These are phyloP conservation scores for Zaprionus camerounensis DNA, from an alignment of 1,140 invertebrate genomes.

Conservation along the genomic window DNA sequence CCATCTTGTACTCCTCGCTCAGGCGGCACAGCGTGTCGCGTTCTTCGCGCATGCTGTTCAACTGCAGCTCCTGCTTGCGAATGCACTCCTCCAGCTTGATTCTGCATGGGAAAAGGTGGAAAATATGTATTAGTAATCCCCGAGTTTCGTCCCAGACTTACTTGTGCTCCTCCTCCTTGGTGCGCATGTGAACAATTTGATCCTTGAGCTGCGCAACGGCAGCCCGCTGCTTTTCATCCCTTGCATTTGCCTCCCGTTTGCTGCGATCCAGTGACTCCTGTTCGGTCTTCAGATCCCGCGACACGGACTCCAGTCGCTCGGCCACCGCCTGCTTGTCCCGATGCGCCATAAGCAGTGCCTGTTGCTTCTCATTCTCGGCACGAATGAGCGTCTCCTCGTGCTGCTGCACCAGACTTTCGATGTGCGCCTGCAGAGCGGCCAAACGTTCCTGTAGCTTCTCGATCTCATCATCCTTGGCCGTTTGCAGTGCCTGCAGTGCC, in stretches of 20 bases:
- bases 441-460: conserved; percentile 89
- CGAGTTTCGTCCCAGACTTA: conserved; percentile 61
- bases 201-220: conserved; percentile 90
- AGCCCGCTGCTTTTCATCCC: conserved; percentile 89
- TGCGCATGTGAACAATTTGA: conserved; percentile 88
- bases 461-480: conserved; percentile 91
- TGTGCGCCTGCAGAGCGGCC: conserved; percentile 89
- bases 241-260: conserved; percentile 88
- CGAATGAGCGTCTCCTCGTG: conserved; percentile 92
- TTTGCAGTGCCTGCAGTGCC: conserved; percentile 88
- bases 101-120: conserved; percentile 21
- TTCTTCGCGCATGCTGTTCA: conserved; percentile 89
- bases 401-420: conserved; percentile 91
- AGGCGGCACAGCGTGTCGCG: conserved; percentile 88
- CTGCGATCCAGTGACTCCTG: conserved; percentile 88
- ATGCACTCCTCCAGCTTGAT: conserved; percentile 89
- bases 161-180: conserved; percentile 88
- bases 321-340: conserved; percentile 93
- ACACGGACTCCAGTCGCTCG: conserved; percentile 89
- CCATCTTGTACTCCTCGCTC: conserved; percentile 90
- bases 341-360: conserved; percentile 93
- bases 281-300: conserved; percentile 89
- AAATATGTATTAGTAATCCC: background rate
- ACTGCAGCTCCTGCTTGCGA: conserved; percentile 88
- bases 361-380: conserved; percentile 95